Evolutionary conservation across 2,113 vertebrate genomes (phyloP).

Genomic region (Passer montanus): DNA sequence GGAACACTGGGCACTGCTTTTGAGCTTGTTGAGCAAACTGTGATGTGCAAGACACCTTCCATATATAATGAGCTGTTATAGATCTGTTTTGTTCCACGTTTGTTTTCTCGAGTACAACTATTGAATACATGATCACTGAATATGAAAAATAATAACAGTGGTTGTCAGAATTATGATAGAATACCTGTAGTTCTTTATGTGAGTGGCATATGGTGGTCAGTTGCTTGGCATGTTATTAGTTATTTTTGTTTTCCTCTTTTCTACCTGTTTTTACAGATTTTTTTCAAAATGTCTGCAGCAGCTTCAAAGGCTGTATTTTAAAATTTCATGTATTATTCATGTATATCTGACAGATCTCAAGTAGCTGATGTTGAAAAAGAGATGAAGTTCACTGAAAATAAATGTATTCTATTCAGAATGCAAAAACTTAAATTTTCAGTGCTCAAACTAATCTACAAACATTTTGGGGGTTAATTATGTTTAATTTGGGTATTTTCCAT

Average conservation of each 20-base stretch:
- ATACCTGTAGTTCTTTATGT: not conserved
- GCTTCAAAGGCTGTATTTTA: not conserved
- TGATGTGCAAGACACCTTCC: not conserved
- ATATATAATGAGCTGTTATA: not conserved
- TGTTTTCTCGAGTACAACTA: not conserved
- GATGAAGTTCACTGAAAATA: not conserved
- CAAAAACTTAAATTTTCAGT: not conserved
- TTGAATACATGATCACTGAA: not conserved
- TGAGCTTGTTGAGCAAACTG: not conserved
- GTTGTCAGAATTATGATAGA: not conserved
- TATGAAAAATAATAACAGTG: not conserved
- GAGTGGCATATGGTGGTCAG: not conserved
- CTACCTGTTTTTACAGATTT: not conserved
- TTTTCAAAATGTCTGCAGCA: not conserved
- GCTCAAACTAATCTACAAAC: not conserved
- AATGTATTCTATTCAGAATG: not conserved
- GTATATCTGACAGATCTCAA: not conserved
- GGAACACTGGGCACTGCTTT: not conserved
- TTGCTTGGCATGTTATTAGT: not conserved
- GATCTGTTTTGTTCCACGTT: not conserved
- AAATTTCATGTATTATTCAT: not conserved
- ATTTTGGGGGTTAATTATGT: not conserved
- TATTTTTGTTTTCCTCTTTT: not conserved
- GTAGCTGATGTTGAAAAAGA: not conserved
- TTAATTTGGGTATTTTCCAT: not conserved